Base-by-base conservation (phyloP, 2,888 invertebrate genomes). In the Plebejus anna region DNA sequence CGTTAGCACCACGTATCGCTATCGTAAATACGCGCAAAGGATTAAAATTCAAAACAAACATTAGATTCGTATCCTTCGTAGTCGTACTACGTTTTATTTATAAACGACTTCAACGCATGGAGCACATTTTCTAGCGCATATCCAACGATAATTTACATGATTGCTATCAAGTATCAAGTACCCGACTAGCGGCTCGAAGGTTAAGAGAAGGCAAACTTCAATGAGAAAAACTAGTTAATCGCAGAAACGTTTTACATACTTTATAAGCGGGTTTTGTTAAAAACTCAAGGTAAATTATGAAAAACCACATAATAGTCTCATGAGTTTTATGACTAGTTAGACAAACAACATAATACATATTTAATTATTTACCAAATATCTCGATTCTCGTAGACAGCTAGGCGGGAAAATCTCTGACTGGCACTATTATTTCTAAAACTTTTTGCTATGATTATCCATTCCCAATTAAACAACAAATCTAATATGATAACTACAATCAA, bases 221-320 rank as follows among this genome's bases (percentile, higher is more conserved):
- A 85, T 84, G 81, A 83, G 87, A 85, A 87, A 86, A 88, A 83
- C 84, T 83, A 80, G 83, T 84, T 84, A 82, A 80, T 80, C 76
- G 78, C 82, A 84, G 86, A 85, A 72, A 42, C 22, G 75, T 70
- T 75, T 75, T 75, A 51, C 28, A 55, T 55, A 16, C 80, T 77
- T 76, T 76, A 32, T 77, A 76, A 75, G 73, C 76, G 73, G 76
- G 75, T 77, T 72, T 76, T 76, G 1, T 32, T 32, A 32, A 32
- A 32, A 4, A 22, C 28, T 66, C 22, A 11, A 32, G 32, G 28
- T 32, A 36, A 13, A 66, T 9, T 47, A 47, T 36, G 11, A 32
- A 32, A 59, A 59, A 59, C 22, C 0, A 59, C n/a, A 59, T 59
- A 13, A 7, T 59, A 59, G 16, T 55, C 55, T 55, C 16, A 55